These are phyloP conservation scores for Oreochromis niloticus DNA, from an alignment of 2,113 vertebrate genomes.

Conservation along the genomic window DNA sequence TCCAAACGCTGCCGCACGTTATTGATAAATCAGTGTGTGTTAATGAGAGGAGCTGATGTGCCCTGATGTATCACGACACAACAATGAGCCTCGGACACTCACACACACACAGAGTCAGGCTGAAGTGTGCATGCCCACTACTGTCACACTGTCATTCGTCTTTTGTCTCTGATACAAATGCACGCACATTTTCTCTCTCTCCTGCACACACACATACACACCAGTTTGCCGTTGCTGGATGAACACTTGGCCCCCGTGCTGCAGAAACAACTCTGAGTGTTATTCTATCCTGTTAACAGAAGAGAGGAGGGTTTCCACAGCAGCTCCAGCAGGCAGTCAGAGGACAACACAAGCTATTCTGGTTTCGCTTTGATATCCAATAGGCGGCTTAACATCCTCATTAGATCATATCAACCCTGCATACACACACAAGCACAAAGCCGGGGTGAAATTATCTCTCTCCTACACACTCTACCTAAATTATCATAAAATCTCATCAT, in stretches of 20 bases:
- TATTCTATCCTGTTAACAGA: slow-evolving; percentile 39
- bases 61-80: slow-evolving; percentile 43
- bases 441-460: slow-evolving; percentile 15
- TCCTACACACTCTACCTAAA: background rate
- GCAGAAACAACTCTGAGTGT: slow-evolving; percentile 18
- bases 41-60: slow-evolving; percentile 54
- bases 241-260: slow-evolving; percentile 24
- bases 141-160: background rate
- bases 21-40: slow-evolving; percentile 62
- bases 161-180: background rate
- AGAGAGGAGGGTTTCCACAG: slow-evolving; percentile 30
- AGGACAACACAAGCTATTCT: slow-evolving; percentile 53
- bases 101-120: background rate
- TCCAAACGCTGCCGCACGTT: slow-evolving; percentile 40
- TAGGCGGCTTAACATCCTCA: slow-evolving; percentile 56
- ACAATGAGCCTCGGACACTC: slow-evolving; percentile 3
- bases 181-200: background rate
- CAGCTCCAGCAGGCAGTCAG: slow-evolving; percentile 26
- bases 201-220: background rate
- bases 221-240: slow-evolving; percentile 3
- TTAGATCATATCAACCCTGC: slow-evolving; percentile 42
- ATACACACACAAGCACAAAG: background rate
- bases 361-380: slow-evolving; percentile 56
- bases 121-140: background rate
- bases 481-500: slow-evolving; percentile 36